Evolutionary conservation across 64 coral and sea anemone genomes (phyloP).

Genomic region (Stichodactyla mertensii): DNA sequence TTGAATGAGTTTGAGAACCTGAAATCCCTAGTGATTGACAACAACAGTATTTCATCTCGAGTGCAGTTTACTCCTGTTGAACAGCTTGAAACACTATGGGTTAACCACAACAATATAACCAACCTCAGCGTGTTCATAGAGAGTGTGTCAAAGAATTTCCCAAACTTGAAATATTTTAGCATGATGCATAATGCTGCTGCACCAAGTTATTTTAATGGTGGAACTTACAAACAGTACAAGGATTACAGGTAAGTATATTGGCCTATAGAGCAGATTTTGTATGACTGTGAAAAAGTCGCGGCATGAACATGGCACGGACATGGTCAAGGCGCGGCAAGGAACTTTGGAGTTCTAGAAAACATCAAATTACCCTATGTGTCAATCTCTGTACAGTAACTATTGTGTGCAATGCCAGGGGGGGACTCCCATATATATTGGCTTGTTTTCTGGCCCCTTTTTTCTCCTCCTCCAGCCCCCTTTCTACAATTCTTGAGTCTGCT

Average conservation of each 20-base stretch:
- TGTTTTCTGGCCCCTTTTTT: too few relatives aligned
- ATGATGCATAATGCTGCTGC: constrained; percentile 99
- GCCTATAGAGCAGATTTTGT: too few relatives aligned
- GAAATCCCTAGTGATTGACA: constrained; percentile 71
- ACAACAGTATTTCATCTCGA: constrained; percentile 69
- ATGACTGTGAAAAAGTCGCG: too few relatives aligned
- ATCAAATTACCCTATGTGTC: too few relatives aligned
- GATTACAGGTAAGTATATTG: constrained; percentile 68
- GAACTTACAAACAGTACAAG: constrained; percentile 80
- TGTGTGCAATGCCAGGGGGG: too few relatives aligned
- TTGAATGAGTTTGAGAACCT: constrained; percentile 67
- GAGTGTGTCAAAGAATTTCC: constrained; percentile 71
- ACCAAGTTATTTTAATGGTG: constrained; percentile 96
- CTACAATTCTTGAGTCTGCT: too few relatives aligned
- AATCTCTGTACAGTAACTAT: too few relatives aligned
- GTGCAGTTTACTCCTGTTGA: constrained; percentile 61
- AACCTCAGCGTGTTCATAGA: constrained; percentile 92
- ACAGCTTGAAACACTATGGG: constrained; percentile 73
- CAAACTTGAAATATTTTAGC: constrained; percentile 85
- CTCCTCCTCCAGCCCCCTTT: too few relatives aligned
- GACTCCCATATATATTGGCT: too few relatives aligned
- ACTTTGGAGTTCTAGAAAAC: too few relatives aligned
- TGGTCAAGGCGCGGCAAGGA: too few relatives aligned
- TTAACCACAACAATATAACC: constrained; percentile 88
- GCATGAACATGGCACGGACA: too few relatives aligned